Base-by-base conservation (phyloP, 2,113 vertebrate genomes). In the Epinephelus fuscoguttatus region DNA sequence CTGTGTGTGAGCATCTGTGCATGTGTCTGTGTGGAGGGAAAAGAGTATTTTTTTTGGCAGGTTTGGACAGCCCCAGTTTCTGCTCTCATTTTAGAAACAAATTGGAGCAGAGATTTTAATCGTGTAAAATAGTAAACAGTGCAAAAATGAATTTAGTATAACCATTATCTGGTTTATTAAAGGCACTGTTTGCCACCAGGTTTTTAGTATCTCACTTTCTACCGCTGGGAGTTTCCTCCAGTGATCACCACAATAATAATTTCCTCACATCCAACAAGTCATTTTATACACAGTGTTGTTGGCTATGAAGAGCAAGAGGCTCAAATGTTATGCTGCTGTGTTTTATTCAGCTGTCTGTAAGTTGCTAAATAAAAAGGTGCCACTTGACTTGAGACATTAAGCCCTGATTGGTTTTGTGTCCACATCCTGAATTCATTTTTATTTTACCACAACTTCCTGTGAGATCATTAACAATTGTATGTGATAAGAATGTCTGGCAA, bases 51-150 rank as follows among this genome's bases (percentile, higher is more conserved):
- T 17, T 21, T 60, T 79, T 66, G 62, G 17, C 49, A 76, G 14
- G 5, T 66, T 80, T 71, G 8, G 12, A 78, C 67, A 11, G 2
- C 33, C 57, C 17, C n/a, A 19, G 37, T 83, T 86, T 42, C 19
- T 75, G 18, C 15, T 73, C 19, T 80, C 6, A 69, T 79, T 88
- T 62, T 68, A 50, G n/a, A 81, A 88, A 71, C 23, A 75, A 66
- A 82, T 55, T 63, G 12, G 42, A 84, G 47, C 49, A 50, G 23
- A 64, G 40, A 61, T 52, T 64, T 64, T 55, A 85, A 79, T 85
- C 15, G 82, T 63, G 12, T 18, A 5, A 30, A 19, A 73, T 7
- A 19, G 8, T n/a, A 56, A 74, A 25, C 17, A 2, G 4, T 37
- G 40, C 33, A 8, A 72, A 23, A 81, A 73, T 50, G 49, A 12